Evolutionary conservation across 2,113 vertebrate genomes (phyloP).

Genomic region (Serilophus lunatus): DNA sequence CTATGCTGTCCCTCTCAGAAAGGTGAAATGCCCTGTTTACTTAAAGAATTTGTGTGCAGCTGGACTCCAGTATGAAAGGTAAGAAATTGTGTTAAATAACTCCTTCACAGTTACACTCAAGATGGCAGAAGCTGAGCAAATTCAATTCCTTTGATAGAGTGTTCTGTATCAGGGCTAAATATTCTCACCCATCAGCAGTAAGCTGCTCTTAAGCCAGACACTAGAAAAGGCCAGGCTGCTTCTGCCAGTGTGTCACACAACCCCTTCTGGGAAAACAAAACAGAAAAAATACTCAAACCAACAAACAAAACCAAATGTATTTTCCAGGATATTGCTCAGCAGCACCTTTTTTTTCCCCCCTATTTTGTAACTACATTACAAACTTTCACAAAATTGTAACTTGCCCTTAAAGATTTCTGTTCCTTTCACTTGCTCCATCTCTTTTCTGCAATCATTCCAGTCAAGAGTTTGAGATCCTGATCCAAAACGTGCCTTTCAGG

Average conservation of each 20-base stretch:
- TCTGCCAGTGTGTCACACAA: neutral
- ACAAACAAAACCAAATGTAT: neutral
- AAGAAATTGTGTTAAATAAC: neutral
- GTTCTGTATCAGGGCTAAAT: neutral
- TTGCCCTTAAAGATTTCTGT: neutral
- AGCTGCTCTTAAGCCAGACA: neutral
- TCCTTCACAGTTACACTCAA: neutral
- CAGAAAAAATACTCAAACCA: neutral
- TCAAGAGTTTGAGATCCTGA: neutral
- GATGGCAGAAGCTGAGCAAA: neutral
- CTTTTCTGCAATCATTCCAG: neutral
- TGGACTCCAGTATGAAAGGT: neutral
- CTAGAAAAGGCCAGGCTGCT: neutral
- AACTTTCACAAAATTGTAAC: neutral
- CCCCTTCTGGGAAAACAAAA: neutral
- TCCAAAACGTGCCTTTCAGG: neutral
- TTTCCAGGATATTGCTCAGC: neutral
- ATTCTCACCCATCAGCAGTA: neutral
- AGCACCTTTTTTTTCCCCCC: neutral
- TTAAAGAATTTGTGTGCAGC: neutral
- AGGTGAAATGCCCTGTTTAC: neutral
- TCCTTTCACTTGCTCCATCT: neutral
- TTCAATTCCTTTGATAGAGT: neutral
- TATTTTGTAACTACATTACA: neutral
- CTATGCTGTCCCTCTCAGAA: neutral